Base-by-base conservation (phyloP, 2,797 vertebrate genomes). In the Cebuella pygmaea region DNA sequence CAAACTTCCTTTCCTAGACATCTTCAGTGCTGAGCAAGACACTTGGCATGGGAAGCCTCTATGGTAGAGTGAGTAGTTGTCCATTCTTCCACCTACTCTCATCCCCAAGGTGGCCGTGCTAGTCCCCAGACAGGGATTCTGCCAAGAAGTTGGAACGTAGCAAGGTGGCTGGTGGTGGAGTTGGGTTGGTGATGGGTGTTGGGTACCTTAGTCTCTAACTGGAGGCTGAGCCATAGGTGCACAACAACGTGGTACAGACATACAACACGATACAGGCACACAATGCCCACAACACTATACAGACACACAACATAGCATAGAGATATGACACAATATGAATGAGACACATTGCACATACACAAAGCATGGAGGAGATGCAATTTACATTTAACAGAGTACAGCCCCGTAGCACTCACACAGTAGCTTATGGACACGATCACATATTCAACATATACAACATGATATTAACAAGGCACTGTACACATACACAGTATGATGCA, bases 91-190 rank as follows among this genome's bases (percentile, higher is more conserved):
- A n/a, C 46, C 17, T 8, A 33, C 10, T 9, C 6, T 17, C 14
- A 57, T 26, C 6, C 9, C 41, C 19, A 74, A 88, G 44, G 24
- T 67, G 50, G 14, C 44, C 61, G 8, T n/a, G 24, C 74, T 88
- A 90, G n/a, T 92, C 15, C 67, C 44, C 46, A 94, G 48, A 81
- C 3, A 83, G 84, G 39, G 46, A 92, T 94, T 93, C 33, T 86
- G 36, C 15, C 59, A 72, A 14, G 55, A 86, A 93, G 12, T 8
- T 82, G 13, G 52, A 83, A 80, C 55, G 55, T 26, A 89, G n/a
- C 61, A 94, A 59, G 41, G 57, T 84, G 41, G 3, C 70, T 55
- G 24, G 17, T 13, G n/a, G 27, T 14, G 36, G 52, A n/a, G 15
- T n/a, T n/a, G 61, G 15, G 33, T 67, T 67, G 33, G 61, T 67